These are phyloP conservation scores for Amblyopsis rosae DNA, from an alignment of 2,113 vertebrate genomes.

Conservation along the genomic window DNA sequence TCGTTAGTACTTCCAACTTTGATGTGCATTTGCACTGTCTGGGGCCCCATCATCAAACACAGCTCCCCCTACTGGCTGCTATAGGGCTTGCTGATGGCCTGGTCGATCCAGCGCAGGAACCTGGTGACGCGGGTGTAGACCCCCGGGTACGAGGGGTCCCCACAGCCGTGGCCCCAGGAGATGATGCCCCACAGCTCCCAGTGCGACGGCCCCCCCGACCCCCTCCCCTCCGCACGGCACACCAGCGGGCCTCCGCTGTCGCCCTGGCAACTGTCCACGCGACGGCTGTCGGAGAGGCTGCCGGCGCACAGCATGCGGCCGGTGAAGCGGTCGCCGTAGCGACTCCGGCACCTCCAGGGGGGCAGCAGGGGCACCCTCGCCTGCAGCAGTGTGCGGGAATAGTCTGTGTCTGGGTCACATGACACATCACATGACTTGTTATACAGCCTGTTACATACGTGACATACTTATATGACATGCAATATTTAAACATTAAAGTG, in stretches of 20 bases:
- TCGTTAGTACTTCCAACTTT: no score
- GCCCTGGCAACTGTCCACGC: slow-evolving; percentile 88
- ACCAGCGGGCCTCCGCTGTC: slow-evolving; percentile 88
- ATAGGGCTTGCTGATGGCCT: slow-evolving; percentile 59
- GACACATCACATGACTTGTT: slow-evolving; percentile 39
- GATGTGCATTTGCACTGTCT: not conserved
- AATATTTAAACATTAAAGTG: no score
- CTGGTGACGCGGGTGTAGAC: slow-evolving; percentile 88
- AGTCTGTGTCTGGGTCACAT: slow-evolving; percentile 69
- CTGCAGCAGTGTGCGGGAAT: slow-evolving; percentile 84
- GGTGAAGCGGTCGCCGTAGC: slow-evolving; percentile 81
- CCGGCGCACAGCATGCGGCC: slow-evolving; percentile 87
- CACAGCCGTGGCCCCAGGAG: slow-evolving; percentile 89
- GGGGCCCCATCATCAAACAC: not conserved
- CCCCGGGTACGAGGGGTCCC: slow-evolving; percentile 83
- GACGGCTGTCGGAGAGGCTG: slow-evolving; percentile 81
- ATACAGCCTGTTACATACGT: no score
- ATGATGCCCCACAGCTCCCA: slow-evolving; percentile 85
- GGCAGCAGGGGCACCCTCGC: slow-evolving; percentile 84
- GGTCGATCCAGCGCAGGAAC: slow-evolving; percentile 85
- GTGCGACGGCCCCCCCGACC: slow-evolving; percentile 71
- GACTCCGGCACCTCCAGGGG: slow-evolving; percentile 75
- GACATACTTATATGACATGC: no score
- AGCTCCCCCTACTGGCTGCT: slow-evolving; percentile 26
- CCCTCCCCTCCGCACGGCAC: slow-evolving; percentile 80